Conservation (phyloP, 1,140 invertebrate species). For the Hylyphantes graminicola region DNA sequence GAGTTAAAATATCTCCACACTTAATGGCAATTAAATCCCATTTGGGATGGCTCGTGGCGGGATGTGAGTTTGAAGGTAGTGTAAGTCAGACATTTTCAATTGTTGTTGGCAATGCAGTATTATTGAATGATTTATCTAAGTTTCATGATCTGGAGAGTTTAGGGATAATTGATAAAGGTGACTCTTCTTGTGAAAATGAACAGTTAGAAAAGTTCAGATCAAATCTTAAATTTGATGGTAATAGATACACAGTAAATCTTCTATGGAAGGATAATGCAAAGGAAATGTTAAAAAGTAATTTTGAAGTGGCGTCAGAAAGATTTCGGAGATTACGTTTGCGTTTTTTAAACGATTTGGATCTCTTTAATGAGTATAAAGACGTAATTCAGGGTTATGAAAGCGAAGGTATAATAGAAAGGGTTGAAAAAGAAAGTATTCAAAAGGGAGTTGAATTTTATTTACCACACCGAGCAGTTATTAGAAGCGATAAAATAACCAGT, state of each 20-base stretch:
- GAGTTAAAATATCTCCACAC: background rate
- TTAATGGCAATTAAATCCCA: background rate
- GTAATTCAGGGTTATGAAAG: background rate
- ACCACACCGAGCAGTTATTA: background rate
- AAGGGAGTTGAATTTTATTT: background rate
- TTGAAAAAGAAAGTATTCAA: background rate
- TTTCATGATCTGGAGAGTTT: slow-evolving; percentile 4
- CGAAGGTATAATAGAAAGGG: background rate
- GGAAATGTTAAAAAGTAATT: background rate
- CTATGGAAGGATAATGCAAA: background rate
- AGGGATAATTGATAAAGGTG: background rate
- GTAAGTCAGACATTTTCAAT: background rate
- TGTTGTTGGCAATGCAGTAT: background rate
- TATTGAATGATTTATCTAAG: slow-evolving; percentile 6
- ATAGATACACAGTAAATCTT: background rate
- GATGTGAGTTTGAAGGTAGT: background rate
- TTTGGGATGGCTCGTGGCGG: background rate
- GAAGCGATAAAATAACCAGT: background rate
- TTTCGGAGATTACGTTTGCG: background rate
- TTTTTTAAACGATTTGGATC: background rate
- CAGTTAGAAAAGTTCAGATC: background rate
- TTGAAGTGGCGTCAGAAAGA: background rate
- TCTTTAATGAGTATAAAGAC: background rate
- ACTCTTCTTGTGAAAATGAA: too few relatives aligned
- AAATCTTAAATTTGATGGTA: background rate